Evolutionary conservation across 2,888 invertebrate species (phyloP).

Genomic region (Microchrysa polita): DNA sequence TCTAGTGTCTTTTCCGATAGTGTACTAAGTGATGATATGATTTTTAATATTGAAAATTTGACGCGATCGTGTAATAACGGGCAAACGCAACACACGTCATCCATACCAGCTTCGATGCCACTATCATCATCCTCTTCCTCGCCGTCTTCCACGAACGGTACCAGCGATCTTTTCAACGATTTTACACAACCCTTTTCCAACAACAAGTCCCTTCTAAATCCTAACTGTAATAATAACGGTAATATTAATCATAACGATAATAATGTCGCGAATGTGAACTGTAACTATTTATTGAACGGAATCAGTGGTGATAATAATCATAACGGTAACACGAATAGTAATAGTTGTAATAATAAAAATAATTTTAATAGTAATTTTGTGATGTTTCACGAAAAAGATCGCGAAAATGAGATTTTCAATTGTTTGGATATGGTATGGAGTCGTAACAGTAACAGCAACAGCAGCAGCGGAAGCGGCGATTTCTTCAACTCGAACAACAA

Average conservation of each 20-base stretch:
- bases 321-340: constrained; percentile 35
- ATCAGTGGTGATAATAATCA: constrained; percentile 35
- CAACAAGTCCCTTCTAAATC: constrained; percentile 14
- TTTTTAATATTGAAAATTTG: constrained; percentile 62
- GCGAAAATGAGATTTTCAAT: constrained; percentile 62
- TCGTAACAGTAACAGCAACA: too few species aligned
- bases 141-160: neutral
- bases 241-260: constrained; percentile 48
- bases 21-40: constrained; percentile 55
- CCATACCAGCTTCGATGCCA: too few species aligned
- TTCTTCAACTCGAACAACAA: neutral
- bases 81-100: too few species aligned
- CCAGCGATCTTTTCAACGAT: constrained; percentile 33
- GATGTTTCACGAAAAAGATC: constrained; percentile 55
- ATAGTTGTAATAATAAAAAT: constrained; percentile 26
- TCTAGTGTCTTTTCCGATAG: constrained; percentile 56
- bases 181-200: constrained; percentile 13
- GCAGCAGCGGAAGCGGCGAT: neutral
- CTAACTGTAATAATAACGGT: constrained; percentile 9
- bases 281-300: constrained; percentile 49
- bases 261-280: constrained; percentile 50
- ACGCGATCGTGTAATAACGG: constrained; percentile 34
- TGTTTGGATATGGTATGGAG: constrained; percentile 65
- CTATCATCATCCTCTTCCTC: neutral
- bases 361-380: constrained; percentile 54